phyloP scores from a whole-genome alignment of 1,140 invertebrate genomes.

The Proctacanthus coquilletti region DNA sequence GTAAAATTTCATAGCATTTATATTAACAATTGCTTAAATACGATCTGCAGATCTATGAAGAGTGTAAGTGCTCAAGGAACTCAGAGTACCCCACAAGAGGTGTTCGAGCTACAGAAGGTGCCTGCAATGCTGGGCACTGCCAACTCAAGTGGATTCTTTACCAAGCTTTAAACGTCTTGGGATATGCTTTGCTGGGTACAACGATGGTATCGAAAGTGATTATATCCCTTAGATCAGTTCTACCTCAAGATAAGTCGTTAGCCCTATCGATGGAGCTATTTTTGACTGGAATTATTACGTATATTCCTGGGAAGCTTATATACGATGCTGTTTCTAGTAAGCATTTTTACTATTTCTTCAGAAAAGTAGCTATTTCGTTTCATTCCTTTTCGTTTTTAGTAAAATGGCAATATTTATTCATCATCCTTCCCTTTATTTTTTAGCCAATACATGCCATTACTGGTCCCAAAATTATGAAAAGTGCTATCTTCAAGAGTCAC shows the following conservation, averaged over 20 bases:
- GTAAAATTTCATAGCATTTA: slow-evolving; percentile 5
- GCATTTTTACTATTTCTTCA: slow-evolving; percentile 6
- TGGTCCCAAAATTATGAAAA: slow-evolving; percentile 20
- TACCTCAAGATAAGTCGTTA: slow-evolving; percentile 39
- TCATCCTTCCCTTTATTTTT: not conserved
- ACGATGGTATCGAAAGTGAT: slow-evolving; percentile 38
- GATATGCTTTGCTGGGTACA: slow-evolving; percentile 29
- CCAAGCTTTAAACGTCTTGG: slow-evolving; percentile 32
- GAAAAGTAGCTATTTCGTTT: too few species aligned
- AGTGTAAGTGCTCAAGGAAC: slow-evolving; percentile 34
- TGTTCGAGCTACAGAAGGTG: slow-evolving; percentile 32
- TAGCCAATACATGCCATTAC: slow-evolving; percentile 28
- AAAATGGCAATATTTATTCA: not conserved
- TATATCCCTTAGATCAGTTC: slow-evolving; percentile 36
- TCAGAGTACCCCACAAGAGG: slow-evolving; percentile 10
- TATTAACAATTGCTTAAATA: slow-evolving; percentile 1
- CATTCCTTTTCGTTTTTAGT: too few species aligned
- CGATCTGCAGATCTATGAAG: slow-evolving; percentile 31
- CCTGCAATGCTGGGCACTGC: slow-evolving; percentile 36
- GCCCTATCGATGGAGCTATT: slow-evolving; percentile 39
- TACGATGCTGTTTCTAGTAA: slow-evolving; percentile 36
- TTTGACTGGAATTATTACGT: slow-evolving; percentile 34
- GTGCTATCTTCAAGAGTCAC: slow-evolving; percentile 22
- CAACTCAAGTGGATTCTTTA: slow-evolving; percentile 36
- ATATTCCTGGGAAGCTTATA: slow-evolving; percentile 36